A percentile compares a stretch with the other conserved stretches of the same genome.
Evolutionary conservation across 1,140 invertebrate species (phyloP).

Genomic region (Apis laboriosa): DNA sequence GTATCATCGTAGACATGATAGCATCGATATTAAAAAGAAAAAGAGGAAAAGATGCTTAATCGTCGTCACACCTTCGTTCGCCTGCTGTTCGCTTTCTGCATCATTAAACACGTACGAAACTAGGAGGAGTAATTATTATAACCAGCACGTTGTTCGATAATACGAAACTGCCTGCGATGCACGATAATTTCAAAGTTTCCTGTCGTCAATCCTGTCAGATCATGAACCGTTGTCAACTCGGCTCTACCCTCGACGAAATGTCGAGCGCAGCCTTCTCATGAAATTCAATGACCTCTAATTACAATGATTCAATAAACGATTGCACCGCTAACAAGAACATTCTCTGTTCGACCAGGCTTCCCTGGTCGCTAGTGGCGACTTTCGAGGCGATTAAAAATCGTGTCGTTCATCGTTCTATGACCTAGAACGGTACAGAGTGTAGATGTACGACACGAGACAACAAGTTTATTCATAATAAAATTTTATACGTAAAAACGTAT

Average conservation of each 20-base stretch:
- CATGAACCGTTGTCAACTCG: not conserved
- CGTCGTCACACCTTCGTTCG: not conserved
- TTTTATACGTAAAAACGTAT: too few species aligned
- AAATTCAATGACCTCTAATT: constrained; percentile 60
- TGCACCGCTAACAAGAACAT: constrained; percentile 32
- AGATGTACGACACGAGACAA: too few species aligned
- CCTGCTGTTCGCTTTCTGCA: not conserved
- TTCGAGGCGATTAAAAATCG: not conserved
- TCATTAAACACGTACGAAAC: constrained; percentile 14
- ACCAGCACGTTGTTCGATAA: constrained; percentile 26
- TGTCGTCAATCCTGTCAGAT: constrained; percentile 27
- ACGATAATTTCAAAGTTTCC: constrained; percentile 33
- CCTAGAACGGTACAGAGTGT: too few species aligned
- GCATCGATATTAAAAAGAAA: too few species aligned
- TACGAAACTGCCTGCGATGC: constrained; percentile 25
- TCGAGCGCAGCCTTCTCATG: constrained; percentile 48
- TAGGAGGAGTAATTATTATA: constrained; percentile 26
- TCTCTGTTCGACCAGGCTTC: constrained; percentile 1
- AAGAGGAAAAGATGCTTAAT: not conserved
- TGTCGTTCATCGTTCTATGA: not conserved
- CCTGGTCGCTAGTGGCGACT: not conserved
- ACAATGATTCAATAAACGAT: constrained; percentile 47
- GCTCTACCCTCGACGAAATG: constrained; percentile 25
- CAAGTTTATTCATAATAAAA: too few species aligned
- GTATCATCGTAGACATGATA: not conserved